phyloP scores from a whole-genome alignment of 2,113 vertebrate species.

The Murina feae region DNA sequence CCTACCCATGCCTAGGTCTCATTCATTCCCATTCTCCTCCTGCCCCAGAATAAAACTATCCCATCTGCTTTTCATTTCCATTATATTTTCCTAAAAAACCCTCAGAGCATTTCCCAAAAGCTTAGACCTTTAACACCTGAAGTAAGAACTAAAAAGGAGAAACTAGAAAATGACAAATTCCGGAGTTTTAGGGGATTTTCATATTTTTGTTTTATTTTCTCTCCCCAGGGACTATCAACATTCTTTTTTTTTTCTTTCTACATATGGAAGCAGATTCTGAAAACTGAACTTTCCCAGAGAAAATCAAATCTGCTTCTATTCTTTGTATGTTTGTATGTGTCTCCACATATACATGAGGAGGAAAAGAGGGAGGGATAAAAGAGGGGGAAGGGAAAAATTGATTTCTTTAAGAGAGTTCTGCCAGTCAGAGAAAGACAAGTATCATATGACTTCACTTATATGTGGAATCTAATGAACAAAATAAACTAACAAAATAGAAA shows the following conservation, averaged over 20 bases:
- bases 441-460: background rate
- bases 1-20: background rate
- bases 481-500: background rate
- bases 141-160: background rate
- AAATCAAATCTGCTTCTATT: background rate
- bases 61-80: slow-evolving; percentile 13
- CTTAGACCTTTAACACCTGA: background rate
- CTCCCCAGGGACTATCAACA: background rate
- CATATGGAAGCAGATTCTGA: background rate
- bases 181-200: background rate
- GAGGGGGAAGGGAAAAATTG: background rate
- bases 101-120: slow-evolving; percentile 42
- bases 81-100: slow-evolving; percentile 33
- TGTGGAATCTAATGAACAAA: background rate
- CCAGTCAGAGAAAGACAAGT: background rate
- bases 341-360: background rate
- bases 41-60: background rate
- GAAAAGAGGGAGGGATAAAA: background rate
- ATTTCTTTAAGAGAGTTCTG: background rate
- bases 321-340: background rate
- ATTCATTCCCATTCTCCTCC: background rate
- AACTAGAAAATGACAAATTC: slow-evolving; percentile 42
- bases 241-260: background rate
- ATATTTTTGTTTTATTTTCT: background rate
- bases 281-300: background rate